These are phyloP conservation scores for Dryobota labecula DNA, from an alignment of 2,888 invertebrate species.

Conservation along the genomic window DNA sequence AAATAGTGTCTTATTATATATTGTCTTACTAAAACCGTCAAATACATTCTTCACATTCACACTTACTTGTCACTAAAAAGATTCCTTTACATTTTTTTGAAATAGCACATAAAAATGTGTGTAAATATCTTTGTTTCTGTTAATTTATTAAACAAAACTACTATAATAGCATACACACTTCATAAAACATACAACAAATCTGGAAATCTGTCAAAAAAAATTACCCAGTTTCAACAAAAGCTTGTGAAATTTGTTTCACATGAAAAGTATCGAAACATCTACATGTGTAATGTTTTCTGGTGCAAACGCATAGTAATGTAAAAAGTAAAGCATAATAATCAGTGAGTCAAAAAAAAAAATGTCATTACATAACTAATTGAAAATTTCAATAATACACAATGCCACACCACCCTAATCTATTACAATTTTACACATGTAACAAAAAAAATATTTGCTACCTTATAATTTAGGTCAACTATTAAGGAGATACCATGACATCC, in stretches of 20 bases:
- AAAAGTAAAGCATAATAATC: background rate
- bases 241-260: background rate
- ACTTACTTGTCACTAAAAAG: background rate
- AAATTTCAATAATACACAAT: constrained; percentile 59
- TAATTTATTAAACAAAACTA: background rate
- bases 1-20: no score
- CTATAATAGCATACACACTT: background rate
- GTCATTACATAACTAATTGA: constrained; percentile 1
- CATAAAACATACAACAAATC: constrained; percentile 3
- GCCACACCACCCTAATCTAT: constrained; percentile 35
- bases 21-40: background rate
- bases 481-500: constrained; percentile 43
- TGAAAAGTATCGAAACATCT: background rate
- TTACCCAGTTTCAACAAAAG: background rate
- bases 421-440: constrained; percentile 45
- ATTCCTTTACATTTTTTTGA: background rate
- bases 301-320: background rate
- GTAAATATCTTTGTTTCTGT: background rate
- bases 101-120: background rate
- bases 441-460: constrained; percentile 53
- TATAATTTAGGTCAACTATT: constrained; percentile 59
- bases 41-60: background rate
- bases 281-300: background rate
- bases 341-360: constrained; percentile 9
- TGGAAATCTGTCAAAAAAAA: background rate